Percentiles rank a stretch among this genome's conserved stretches.
Evolutionary conservation across 1,140 invertebrate species (phyloP).

Genomic region (Hetaerina americana): DNA sequence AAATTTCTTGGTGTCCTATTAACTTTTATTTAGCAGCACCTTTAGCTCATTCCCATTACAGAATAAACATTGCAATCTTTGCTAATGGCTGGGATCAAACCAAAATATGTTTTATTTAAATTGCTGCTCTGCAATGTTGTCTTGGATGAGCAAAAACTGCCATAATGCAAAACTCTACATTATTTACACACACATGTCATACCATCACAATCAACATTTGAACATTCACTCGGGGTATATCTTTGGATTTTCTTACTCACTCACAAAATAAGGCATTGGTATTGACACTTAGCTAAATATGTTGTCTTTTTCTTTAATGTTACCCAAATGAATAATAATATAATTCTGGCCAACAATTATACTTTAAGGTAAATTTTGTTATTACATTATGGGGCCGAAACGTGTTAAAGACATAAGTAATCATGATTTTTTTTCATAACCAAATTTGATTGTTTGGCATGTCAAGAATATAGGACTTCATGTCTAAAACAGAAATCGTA

Average conservation of each 20-base stretch:
- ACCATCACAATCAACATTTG: neutral
- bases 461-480: no score
- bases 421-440: no score
- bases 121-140: neutral
- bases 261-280: neutral
- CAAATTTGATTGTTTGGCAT: no score
- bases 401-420: no score
- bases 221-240: neutral
- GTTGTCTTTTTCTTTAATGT: neutral
- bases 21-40: neutral
- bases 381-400: no score
- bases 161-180: neutral
- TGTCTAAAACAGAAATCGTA: no score
- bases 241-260: neutral
- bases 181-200: neutral
- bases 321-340: neutral
- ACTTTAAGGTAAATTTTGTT: no score
- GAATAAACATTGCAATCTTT: neutral
- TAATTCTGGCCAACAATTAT: neutral
- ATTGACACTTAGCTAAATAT: neutral
- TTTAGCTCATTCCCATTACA: neutral
- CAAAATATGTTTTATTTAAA: neutral
- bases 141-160: neutral
- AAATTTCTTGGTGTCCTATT: neutral
- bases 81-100: neutral